Base-by-base conservation (phyloP, 23 tunicate species). In the Clavelina lepadiformis region DNA sequence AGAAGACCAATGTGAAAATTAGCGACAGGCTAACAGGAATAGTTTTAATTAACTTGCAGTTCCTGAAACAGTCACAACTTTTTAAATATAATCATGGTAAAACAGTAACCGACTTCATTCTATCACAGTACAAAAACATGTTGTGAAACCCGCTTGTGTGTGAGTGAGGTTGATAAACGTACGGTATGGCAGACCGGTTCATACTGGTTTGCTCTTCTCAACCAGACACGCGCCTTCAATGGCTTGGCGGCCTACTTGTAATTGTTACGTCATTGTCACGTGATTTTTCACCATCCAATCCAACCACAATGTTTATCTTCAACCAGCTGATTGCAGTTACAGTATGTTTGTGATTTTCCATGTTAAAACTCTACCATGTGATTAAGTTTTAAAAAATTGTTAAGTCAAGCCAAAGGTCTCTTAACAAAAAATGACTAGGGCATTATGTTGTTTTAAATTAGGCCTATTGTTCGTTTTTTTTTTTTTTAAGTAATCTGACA, bases 181-280 rank as follows among this genome's bases (percentile, higher is more conserved):
- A n/a, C 7, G 49, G 3, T 35, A 28, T 5, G 50, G 28, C 37
- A 46, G 72, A 66, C 72, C 72, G 72, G 72, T 66, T 66, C 47
- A 23, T 46, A 66, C 72, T 66, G 72, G 72, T 66, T 66, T 28
- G 15, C 35, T 46, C 72, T 46, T 46, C 25, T 63, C 51, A 5
- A 35, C 8, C 30, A 34, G 68, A 28, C 7, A 4, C 3, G 22
- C 50, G 68, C 7, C 21, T 63, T 28, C 21, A 36, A 8, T 63
- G n/a, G n/a, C n/a, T n/a, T n/a, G n/a, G n/a, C 68, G 68, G 68
- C 37, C 25, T 13, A 37, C 21, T 34, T 63, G 51, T 50, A 51
- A 63, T 36, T 36, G 15, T 53, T 53, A n/a, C 59, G n/a, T 53
- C 21, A n/a, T 3, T 28, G 23, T 35, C 68, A 63, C 68, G 50